phyloP scores from a whole-genome alignment of 2,888 invertebrate species.

The Podotricha telesiphe region DNA sequence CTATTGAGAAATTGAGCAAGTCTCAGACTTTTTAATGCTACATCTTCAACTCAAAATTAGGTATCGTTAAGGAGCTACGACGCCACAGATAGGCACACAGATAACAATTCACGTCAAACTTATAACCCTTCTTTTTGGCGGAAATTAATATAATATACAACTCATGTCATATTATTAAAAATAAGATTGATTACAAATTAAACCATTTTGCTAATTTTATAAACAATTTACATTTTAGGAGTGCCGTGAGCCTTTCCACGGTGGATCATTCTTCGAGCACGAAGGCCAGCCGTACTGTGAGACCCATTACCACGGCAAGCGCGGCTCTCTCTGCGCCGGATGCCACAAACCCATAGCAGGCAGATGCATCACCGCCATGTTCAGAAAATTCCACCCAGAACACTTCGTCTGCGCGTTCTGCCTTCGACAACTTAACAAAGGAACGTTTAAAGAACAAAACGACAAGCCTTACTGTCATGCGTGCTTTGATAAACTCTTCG shows the following conservation, averaged over 20 bases:
- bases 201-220: neutral
- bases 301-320: constrained; percentile 98
- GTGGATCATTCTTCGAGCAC: constrained; percentile 99
- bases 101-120: too few species aligned
- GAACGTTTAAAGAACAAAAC: constrained; percentile 99
- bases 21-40: too few species aligned
- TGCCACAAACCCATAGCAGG: constrained; percentile 99
- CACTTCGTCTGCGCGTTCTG: constrained; percentile 99
- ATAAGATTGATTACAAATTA: too few species aligned
- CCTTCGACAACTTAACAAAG: constrained; percentile 98
- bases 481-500: constrained; percentile 98
- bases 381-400: constrained; percentile 99
- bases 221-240: constrained; percentile 86
- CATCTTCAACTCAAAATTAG: neutral
- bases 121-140: too few species aligned
- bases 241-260: constrained; percentile 97
- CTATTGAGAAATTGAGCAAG: too few species aligned
- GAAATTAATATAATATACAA: too few species aligned
- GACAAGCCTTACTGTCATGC: constrained; percentile 99
- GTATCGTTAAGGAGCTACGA: too few species aligned
- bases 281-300: constrained; percentile 99
- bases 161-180: too few species aligned
- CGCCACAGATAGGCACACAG: neutral
- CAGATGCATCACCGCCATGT: constrained; percentile 99
- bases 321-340: constrained; percentile 98